These are phyloP conservation scores for Eulithis prunata DNA, from an alignment of 2,888 invertebrate genomes.

Conservation along the genomic window DNA sequence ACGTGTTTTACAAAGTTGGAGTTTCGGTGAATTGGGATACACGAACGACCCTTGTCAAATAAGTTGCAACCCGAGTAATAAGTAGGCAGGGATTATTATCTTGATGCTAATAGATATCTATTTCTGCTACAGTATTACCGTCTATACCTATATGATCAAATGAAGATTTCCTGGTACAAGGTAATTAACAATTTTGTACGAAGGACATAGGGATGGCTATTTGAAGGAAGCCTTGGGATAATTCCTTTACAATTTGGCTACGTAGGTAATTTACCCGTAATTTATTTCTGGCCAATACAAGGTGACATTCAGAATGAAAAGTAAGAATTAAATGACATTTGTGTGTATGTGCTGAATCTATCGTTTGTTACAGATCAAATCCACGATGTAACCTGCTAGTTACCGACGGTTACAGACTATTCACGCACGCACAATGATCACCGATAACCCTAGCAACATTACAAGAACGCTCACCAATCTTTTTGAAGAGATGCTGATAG, in stretches of 20 bases:
- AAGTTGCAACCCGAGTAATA: too few relatives aligned
- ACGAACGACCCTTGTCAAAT: too few relatives aligned
- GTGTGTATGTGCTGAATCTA: too few relatives aligned
- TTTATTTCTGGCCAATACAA: too few relatives aligned
- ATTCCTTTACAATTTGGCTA: too few relatives aligned
- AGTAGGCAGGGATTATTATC: background rate
- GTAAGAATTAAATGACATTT: too few relatives aligned
- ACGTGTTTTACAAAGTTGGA: too few relatives aligned
- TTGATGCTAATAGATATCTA: background rate
- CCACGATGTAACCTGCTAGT: conserved; percentile 11
- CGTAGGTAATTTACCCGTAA: too few relatives aligned
- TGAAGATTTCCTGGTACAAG: background rate
- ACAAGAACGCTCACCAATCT: conserved; percentile 71
- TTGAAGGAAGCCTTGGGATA: too few relatives aligned
- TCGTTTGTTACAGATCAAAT: conserved; percentile 45
- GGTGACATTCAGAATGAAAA: too few relatives aligned
- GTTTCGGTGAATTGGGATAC: too few relatives aligned
- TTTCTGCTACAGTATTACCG: background rate
- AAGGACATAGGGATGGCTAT: too few relatives aligned
- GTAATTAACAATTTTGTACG: background rate
- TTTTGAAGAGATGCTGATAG: conserved; percentile 73
- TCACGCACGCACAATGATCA: conserved; percentile 51
- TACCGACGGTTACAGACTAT: background rate
- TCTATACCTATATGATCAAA: background rate
- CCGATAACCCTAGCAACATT: conserved; percentile 65